Evolutionary conservation across 2,888 invertebrate genomes (phyloP).

Genomic region (Chloroclysta siterata): DNA sequence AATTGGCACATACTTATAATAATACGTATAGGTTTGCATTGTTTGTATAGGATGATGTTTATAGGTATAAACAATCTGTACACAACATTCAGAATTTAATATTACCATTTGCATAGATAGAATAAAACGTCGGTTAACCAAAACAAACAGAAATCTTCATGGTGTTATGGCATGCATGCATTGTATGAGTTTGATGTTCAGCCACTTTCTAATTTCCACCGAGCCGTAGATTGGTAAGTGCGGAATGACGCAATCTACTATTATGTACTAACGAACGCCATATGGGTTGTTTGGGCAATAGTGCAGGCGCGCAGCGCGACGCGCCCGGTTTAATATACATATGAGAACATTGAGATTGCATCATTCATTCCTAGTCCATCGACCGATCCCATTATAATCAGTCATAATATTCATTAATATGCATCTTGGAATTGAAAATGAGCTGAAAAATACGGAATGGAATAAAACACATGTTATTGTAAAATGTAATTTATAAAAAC

Average conservation of each 20-base stretch:
- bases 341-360: slow-evolving; percentile 53
- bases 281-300: slow-evolving; percentile 61
- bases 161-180: slow-evolving; percentile 52
- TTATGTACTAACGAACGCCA: slow-evolving; percentile 44
- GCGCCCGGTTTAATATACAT: slow-evolving; percentile 45
- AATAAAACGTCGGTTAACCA: no score
- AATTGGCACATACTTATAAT: neutral
- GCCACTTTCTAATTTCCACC: slow-evolving; percentile 75
- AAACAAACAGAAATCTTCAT: slow-evolving; percentile 32
- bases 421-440: neutral
- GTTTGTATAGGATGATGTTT: neutral
- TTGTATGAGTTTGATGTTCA: slow-evolving; percentile 51
- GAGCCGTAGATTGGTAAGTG: slow-evolving; percentile 49
- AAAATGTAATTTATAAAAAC: no score
- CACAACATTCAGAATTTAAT: neutral
- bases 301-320: slow-evolving; percentile 25
- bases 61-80: slow-evolving; percentile 3
- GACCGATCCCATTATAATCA: slow-evolving; percentile 28
- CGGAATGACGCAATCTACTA: slow-evolving; percentile 58
- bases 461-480: no score
- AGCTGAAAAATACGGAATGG: no score
- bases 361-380: slow-evolving; percentile 51
- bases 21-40: neutral
- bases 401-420: slow-evolving; percentile 20
- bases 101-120: neutral